Conservation (phyloP, 2,113 vertebrate genomes). For the human (Homo sapiens) region DNA sequence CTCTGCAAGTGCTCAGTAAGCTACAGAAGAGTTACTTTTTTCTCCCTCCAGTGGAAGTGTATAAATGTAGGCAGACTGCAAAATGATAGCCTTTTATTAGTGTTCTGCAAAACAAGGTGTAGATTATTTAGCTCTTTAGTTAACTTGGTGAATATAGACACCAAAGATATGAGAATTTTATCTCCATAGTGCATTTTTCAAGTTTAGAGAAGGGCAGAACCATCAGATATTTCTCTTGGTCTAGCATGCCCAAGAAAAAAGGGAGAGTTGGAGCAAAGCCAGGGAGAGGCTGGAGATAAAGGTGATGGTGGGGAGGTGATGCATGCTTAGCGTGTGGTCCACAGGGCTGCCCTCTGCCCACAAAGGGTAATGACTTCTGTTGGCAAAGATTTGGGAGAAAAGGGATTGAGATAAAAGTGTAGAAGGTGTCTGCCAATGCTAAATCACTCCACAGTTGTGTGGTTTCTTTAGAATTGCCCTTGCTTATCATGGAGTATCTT, state of each 20-base stretch:
- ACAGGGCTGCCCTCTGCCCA: neutral
- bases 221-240: neutral
- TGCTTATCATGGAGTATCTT: neutral
- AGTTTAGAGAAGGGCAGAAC: neutral
- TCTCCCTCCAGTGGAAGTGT: neutral
- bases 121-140: neutral
- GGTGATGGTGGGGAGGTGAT: neutral
- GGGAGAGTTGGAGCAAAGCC: neutral
- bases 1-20: neutral
- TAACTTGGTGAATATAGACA: neutral
- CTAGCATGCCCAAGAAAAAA: neutral
- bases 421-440: neutral
- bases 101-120: neutral
- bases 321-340: neutral
- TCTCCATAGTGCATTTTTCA: neutral
- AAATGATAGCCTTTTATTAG: constrained; percentile 2
- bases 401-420: neutral
- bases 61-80: neutral
- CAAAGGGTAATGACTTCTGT: neutral
- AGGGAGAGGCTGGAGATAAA: neutral
- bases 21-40: neutral
- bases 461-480: neutral
- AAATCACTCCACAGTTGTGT: neutral
- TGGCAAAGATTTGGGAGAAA: neutral
- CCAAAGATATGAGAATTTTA: neutral